Evolutionary conservation across 30 jellyfish, hydroid and myxozoan species (phyloP), one percentile per base, ranked within the genome.

Genomic region (Aurelia sp.): DNA sequence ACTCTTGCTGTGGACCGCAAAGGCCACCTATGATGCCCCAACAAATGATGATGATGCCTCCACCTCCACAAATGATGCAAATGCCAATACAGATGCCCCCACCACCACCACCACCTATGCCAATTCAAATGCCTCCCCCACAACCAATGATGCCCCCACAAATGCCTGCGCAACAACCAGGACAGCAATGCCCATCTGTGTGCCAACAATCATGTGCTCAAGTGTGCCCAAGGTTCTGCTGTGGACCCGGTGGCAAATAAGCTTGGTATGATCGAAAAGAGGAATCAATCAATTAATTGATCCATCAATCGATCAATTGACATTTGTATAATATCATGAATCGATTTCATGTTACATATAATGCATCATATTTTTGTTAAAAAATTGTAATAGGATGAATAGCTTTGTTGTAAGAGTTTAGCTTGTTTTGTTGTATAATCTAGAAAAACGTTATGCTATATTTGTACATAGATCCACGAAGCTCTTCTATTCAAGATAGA

Each of bases 211-310:
- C 95, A 8, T 86, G 95, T 48, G 95, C 95, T 20, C 90, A 90
- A 66, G 95, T 86, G 24, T 86, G 95, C 85, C 95, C 95, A 38
- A 44, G 95, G 48, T 74, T 75, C 80, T 86, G 95, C 80, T 86
- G 95, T 50, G 95, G 95, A 20, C 95, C 95, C 7, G 95, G 95
- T 13, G 95, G 95, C 53, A 84, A 84, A 47, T 65, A 71, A 52
- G 80, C 67, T n/a, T 2, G 15, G 18, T 24, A 8, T 9, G 0
- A 44, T 44, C 55, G 55, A 44, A 8, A 40, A 44, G 55, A 8
- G 55, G 55, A 44, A 44, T 44, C 55, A 44, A 44, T 44, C 15
- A 13, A 44, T 44, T 9, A 13, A 44, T 44, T 13, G 6, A 44
- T 44, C 16, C 16, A 44, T 44, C 55, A 5, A 8, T 7, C 15